Conservation (phyloP, 2,113 vertebrate species). For the Cheilinus undulatus region DNA sequence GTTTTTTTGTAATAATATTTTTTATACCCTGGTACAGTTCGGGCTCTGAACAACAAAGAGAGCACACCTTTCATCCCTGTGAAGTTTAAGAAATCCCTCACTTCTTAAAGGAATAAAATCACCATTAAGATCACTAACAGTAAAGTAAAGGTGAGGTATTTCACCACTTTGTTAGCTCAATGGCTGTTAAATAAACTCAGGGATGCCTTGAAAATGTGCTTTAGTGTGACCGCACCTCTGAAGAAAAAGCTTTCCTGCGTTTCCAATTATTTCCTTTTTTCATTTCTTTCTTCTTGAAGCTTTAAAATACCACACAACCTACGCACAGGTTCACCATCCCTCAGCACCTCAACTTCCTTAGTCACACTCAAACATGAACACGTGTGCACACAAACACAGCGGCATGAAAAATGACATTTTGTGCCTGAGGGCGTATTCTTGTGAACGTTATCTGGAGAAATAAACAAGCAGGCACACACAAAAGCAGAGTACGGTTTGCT, state of each 20-base stretch:
- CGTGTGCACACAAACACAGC: neutral
- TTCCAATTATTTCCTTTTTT: slow-evolving; percentile 50
- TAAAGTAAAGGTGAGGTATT: neutral
- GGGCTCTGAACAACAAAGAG: too few species aligned
- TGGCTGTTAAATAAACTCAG: neutral
- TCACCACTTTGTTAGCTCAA: neutral
- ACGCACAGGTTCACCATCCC: slow-evolving; percentile 18
- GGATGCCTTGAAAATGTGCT: slow-evolving; percentile 3
- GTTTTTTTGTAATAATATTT: too few species aligned
- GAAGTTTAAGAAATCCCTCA: neutral
- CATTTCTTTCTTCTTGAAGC: slow-evolving; percentile 21
- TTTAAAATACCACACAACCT: slow-evolving; percentile 25
- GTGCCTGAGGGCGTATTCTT: slow-evolving; percentile 24
- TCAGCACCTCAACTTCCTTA: slow-evolving; percentile 2
- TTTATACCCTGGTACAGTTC: too few species aligned
- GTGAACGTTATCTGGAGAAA: slow-evolving; percentile 41
- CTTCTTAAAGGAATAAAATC: neutral
- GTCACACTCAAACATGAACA: neutral
- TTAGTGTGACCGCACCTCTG: neutral
- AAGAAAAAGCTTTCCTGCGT: slow-evolving; percentile 23
- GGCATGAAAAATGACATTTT: slow-evolving; percentile 36
- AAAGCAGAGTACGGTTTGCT: neutral
- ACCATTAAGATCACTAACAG: neutral
- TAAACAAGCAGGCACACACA: slow-evolving; percentile 24
- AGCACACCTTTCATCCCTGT: too few species aligned